Evolutionary conservation across 2,888 invertebrate species (phyloP).

Genomic region (Heteromurus nitidus): DNA sequence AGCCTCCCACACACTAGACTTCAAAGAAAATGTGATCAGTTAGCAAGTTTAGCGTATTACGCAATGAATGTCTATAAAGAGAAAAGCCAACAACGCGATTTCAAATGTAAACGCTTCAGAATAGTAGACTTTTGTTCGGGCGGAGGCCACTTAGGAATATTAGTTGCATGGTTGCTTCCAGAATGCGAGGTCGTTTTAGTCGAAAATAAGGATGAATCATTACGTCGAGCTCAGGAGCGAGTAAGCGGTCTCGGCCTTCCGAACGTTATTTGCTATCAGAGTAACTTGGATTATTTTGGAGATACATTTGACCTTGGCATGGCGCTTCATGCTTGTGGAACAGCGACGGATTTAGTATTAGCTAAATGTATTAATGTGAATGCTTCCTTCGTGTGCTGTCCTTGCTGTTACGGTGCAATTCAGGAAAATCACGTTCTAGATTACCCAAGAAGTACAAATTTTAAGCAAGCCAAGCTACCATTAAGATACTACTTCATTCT

Average conservation of each 20-base stretch:
- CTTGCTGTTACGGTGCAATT: conserved; percentile 95
- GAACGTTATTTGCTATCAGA: conserved; percentile 88
- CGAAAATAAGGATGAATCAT: conserved; percentile 93
- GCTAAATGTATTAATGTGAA: conserved; percentile 84
- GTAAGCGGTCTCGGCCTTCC: conserved; percentile 81
- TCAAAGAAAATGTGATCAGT: conserved; percentile 87
- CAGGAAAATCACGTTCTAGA: conserved; percentile 86
- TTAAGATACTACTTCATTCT: conserved; percentile 84
- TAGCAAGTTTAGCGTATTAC: conserved; percentile 88
- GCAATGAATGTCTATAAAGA: conserved; percentile 81
- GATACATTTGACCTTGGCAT: conserved; percentile 88
- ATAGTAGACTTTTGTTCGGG: conserved; percentile 97
- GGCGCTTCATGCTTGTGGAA: conserved; percentile 94
- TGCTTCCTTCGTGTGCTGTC: conserved; percentile 92
- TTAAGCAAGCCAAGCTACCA: conserved; percentile 71
- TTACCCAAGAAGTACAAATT: conserved; percentile 85
- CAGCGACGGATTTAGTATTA: conserved; percentile 93
- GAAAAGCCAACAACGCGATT: conserved; percentile 29
- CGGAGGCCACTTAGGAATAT: conserved; percentile 92
- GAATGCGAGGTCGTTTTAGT: conserved; percentile 86
- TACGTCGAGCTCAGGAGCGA: conserved; percentile 84
- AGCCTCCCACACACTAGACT: conserved; percentile 85
- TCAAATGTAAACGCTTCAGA: conserved; percentile 76
- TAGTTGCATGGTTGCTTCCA: conserved; percentile 87
- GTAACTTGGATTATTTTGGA: conserved; percentile 92